Evolutionary conservation across 2,113 vertebrate genomes (phyloP).

Genomic region (Chamaea fasciata): DNA sequence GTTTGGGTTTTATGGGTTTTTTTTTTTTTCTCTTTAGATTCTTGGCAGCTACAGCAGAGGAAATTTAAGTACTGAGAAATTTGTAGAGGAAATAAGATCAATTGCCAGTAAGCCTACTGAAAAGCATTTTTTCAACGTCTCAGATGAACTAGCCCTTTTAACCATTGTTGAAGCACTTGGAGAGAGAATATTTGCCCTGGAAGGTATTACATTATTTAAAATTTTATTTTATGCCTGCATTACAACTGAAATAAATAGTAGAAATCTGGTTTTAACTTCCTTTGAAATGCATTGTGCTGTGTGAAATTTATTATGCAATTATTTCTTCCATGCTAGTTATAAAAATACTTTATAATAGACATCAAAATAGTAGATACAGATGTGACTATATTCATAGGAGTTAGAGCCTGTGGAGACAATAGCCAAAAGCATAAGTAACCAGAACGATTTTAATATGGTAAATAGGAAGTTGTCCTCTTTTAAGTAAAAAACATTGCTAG

Average conservation of each 20-base stretch:
- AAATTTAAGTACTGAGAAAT: conserved; percentile 84
- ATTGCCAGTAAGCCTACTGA: conserved; percentile 85
- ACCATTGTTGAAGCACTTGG: conserved; percentile 90
- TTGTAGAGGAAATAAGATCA: conserved; percentile 88
- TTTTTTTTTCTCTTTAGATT: conserved; percentile 73
- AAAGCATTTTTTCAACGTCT: conserved; percentile 97
- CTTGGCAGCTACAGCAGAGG: conserved; percentile 91
- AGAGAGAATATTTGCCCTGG: conserved; percentile 92
- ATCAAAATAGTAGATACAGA: background rate
- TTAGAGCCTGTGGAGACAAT: background rate
- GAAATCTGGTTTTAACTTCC: background rate
- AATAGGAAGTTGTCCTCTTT: background rate
- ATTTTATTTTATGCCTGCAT: background rate
- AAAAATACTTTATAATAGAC: background rate
- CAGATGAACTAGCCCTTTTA: conserved; percentile 86
- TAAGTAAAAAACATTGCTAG: background rate
- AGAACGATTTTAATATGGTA: background rate
- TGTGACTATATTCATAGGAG: background rate
- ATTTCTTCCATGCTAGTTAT: background rate
- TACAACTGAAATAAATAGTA: background rate
- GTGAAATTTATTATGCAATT: background rate
- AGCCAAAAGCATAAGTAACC: background rate
- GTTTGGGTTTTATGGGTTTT: background rate
- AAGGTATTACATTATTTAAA: conserved; percentile 78
- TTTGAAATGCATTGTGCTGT: background rate